Evolutionary conservation across 2,113 vertebrate genomes (phyloP).

Genomic region (Aegypius monachus): DNA sequence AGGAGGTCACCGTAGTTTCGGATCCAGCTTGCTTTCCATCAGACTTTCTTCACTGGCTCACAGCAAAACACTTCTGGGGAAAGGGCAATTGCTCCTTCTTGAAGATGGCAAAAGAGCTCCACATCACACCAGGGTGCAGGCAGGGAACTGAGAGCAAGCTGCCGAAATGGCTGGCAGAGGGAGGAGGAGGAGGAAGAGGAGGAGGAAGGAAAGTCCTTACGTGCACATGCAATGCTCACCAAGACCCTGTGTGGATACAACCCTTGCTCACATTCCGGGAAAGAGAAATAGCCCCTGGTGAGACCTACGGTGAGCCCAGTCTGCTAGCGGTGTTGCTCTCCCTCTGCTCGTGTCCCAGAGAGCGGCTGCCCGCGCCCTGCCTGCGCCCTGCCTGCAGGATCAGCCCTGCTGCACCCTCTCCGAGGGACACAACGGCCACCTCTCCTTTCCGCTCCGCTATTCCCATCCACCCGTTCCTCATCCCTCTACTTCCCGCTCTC

Average conservation of each 20-base stretch:
- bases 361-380: not conserved
- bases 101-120: not conserved
- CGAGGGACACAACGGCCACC: rapidly evolving
- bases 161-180: not conserved
- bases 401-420: not conserved
- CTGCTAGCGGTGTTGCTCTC: not conserved
- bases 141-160: not conserved
- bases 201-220: not conserved
- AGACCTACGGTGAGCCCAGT: rapidly evolving
- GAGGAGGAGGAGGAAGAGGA: not conserved
- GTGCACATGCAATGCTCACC: rapidly evolving
- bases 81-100: not conserved
- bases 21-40: not conserved
- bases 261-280: not conserved
- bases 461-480: not conserved
- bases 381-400: not conserved
- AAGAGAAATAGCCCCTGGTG: not conserved
- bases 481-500: not conserved
- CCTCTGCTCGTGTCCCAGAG: not conserved
- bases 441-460: not conserved
- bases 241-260: not conserved
- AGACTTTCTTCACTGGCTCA: rapidly evolving
- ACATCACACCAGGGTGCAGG: rapidly evolving
- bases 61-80: not conserved
- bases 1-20: not conserved